phyloP scores from a whole-genome alignment of 1,140 invertebrate genomes.

The Lerema accius region DNA sequence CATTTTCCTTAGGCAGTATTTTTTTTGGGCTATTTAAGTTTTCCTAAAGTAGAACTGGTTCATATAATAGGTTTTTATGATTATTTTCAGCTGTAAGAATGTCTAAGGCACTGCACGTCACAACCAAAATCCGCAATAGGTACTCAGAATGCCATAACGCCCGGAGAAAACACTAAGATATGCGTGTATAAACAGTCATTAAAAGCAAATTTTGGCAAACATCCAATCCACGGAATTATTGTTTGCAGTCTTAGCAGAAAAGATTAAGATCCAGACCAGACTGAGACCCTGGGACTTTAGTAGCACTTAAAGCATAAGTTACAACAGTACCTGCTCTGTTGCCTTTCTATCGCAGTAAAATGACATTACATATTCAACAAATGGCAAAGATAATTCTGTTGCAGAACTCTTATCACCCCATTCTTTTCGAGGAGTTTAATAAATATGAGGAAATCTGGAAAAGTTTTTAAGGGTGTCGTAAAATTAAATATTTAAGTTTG shows the following conservation, averaged over 20 bases:
- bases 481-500: too few relatives aligned
- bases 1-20: too few relatives aligned
- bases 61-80: too few relatives aligned
- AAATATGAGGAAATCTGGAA: too few relatives aligned
- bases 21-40: too few relatives aligned
- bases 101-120: neutral
- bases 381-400: too few relatives aligned
- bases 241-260: constrained; percentile 70
- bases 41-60: too few relatives aligned
- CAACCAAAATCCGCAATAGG: neutral
- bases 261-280: constrained; percentile 40
- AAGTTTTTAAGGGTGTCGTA: too few relatives aligned
- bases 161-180: constrained; percentile 62
- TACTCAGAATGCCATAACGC: constrained; percentile 33
- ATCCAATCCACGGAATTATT: constrained; percentile 73
- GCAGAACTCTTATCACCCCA: too few relatives aligned
- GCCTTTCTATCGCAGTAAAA: neutral
- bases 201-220: constrained; percentile 76
- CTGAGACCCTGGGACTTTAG: constrained; percentile 17
- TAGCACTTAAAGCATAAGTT: constrained; percentile 2
- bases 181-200: constrained; percentile 76
- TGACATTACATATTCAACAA: neutral
- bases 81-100: too few relatives aligned
- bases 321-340: too few relatives aligned
- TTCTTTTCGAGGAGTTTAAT: too few relatives aligned